Evolutionary conservation across 1,140 invertebrate genomes (phyloP).

Genomic region (Dendroctonus valens): DNA sequence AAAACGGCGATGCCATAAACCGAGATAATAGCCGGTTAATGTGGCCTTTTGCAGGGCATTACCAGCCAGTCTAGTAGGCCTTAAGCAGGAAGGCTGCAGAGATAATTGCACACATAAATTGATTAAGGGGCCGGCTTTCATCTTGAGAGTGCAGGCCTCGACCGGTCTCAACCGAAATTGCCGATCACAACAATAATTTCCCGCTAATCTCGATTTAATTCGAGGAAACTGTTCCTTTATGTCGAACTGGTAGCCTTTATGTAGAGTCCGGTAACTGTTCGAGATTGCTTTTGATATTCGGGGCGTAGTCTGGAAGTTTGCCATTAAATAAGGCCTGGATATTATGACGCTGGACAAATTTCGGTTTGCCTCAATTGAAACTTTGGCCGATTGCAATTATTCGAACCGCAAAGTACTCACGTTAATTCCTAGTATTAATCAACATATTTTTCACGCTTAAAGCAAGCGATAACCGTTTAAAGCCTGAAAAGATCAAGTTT

Average conservation of each 20-base stretch:
- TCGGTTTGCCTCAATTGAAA: background rate
- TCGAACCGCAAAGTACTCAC: background rate
- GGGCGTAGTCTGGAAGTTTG: background rate
- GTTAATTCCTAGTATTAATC: background rate
- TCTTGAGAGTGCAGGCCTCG: constrained; percentile 21
- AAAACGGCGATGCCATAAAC: too few species aligned
- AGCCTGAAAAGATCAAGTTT: too few species aligned
- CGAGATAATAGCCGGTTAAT: background rate
- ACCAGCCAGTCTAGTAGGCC: constrained; percentile 2
- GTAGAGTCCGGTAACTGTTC: background rate
- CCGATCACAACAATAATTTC: constrained; percentile 28
- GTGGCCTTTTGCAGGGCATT: constrained; percentile 14
- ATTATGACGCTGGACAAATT: background rate
- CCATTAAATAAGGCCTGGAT: background rate
- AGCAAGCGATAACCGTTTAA: too few species aligned
- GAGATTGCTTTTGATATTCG: background rate
- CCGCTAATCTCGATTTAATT: constrained; percentile 23
- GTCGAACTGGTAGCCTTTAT: background rate
- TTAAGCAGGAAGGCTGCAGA: background rate
- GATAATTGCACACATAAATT: constrained; percentile 28
- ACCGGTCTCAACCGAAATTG: constrained; percentile 7
- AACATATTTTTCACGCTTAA: too few species aligned
- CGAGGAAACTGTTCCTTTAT: constrained; percentile 24
- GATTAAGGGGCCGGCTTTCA: constrained; percentile 24
- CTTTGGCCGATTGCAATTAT: background rate